Conservation (phyloP, 2,797 vertebrate species). For the Streptopelia turtur region DNA sequence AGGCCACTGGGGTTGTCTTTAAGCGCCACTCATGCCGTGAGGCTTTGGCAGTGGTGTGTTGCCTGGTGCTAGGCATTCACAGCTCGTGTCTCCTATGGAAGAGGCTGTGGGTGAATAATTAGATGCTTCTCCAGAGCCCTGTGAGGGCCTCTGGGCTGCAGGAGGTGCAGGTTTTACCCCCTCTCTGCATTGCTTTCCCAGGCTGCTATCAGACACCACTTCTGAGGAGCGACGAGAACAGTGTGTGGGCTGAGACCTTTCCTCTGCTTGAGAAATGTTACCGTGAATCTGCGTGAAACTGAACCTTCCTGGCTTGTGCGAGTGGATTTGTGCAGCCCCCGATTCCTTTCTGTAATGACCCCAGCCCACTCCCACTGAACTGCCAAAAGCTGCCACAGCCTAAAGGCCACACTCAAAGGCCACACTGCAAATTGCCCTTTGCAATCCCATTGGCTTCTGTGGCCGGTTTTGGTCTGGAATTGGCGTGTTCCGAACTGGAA, state of each 20-base stretch:
- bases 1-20: neutral
- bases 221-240: neutral
- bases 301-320: neutral
- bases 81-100: neutral
- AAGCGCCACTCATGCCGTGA: rapidly evolving
- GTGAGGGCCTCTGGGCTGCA: neutral
- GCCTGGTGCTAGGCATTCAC: neutral
- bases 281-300: neutral
- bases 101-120: neutral
- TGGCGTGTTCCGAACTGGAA: neutral
- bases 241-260: neutral
- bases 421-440: neutral
- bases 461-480: neutral
- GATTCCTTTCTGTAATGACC: neutral
- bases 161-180: neutral
- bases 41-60: neutral
- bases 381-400: neutral
- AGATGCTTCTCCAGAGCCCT: neutral
- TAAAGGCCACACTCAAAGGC: neutral
- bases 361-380: neutral
- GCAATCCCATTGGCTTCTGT: neutral
- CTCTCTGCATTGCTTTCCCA: neutral
- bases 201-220: neutral
- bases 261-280: neutral
- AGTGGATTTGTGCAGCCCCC: neutral